Evolutionary conservation across 2,888 invertebrate genomes (phyloP).

Genomic region (Leptopilina myrica): DNA sequence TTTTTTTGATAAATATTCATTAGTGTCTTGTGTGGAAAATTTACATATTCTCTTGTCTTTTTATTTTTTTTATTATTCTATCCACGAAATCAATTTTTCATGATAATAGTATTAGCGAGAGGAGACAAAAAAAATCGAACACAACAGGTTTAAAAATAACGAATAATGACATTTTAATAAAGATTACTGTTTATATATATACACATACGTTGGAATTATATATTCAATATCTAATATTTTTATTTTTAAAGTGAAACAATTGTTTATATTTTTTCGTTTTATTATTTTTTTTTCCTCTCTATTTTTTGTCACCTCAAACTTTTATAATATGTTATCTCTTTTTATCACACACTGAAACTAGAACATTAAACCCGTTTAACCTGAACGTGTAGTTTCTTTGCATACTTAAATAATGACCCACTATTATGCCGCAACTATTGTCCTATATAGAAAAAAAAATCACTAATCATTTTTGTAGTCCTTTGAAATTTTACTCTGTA

Average conservation of each 20-base stretch:
- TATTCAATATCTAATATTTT: too few relatives aligned
- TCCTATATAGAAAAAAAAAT: not conserved
- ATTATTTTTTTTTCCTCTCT: not conserved
- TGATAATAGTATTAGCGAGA: not conserved
- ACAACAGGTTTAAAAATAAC: too few relatives aligned
- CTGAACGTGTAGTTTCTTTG: conserved; percentile 30
- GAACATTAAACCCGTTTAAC: conserved; percentile 38
- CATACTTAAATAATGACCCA: conserved; percentile 32
- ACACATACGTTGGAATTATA: too few relatives aligned
- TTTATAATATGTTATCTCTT: conserved; percentile 22
- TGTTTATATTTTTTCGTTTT: not conserved
- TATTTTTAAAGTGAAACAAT: not conserved
- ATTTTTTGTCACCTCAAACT: not conserved
- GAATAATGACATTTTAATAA: too few relatives aligned
- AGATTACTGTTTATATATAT: too few relatives aligned
- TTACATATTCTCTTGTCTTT: conserved; percentile 14
- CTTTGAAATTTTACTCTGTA: not conserved
- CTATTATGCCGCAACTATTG: conserved; percentile 22
- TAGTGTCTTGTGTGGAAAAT: not conserved
- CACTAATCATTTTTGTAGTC: not conserved
- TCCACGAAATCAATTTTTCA: not conserved
- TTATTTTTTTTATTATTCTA: not conserved
- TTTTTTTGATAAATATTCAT: not conserved
- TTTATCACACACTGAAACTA: conserved; percentile 27
- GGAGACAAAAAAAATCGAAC: not conserved